These are phyloP conservation scores for Cantharis nigra DNA, from an alignment of 2,888 invertebrate genomes.

Conservation along the genomic window DNA sequence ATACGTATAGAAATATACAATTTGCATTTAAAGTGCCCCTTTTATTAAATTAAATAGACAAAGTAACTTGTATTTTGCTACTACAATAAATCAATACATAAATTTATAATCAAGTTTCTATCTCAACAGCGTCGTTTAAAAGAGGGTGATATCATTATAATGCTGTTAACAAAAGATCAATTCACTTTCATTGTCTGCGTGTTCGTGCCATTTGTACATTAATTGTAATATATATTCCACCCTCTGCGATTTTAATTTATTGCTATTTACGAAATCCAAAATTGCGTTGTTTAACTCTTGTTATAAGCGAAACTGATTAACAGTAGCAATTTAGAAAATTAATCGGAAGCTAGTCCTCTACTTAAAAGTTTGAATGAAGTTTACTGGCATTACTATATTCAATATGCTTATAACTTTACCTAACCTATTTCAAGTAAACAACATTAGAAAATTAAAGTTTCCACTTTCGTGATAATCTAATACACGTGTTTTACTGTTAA, in stretches of 20 bases:
- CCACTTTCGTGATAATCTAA: background rate
- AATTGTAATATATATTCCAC: constrained; percentile 13
- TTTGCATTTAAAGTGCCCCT: constrained; percentile 7
- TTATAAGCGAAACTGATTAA: background rate
- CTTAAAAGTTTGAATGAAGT: background rate
- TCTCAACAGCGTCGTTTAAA: constrained; percentile 1
- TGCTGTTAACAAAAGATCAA: constrained; percentile 26
- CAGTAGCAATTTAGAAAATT: background rate
- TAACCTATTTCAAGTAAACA: background rate
- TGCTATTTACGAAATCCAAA: constrained; percentile 14
- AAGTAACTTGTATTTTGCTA: constrained; percentile 8
- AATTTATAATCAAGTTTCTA: constrained; percentile 16
- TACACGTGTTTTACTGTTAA: background rate
- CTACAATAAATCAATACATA: constrained; percentile 15
- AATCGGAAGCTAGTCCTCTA: background rate
- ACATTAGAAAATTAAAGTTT: background rate
- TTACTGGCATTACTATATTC: background rate
- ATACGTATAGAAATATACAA: background rate
- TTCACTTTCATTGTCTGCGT: constrained; percentile 19
- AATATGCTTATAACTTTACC: background rate
- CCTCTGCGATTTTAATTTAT: constrained; percentile 14
- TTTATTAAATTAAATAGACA: constrained; percentile 10
- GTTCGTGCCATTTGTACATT: constrained; percentile 20
- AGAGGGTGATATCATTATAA: constrained; percentile 18
- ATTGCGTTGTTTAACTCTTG: constrained; percentile 16